Evolutionary conservation across 2,888 invertebrate species (phyloP), one percentile per base, ranked within the genome.

Genomic region (Mesorhabditis spiculigera): DNA sequence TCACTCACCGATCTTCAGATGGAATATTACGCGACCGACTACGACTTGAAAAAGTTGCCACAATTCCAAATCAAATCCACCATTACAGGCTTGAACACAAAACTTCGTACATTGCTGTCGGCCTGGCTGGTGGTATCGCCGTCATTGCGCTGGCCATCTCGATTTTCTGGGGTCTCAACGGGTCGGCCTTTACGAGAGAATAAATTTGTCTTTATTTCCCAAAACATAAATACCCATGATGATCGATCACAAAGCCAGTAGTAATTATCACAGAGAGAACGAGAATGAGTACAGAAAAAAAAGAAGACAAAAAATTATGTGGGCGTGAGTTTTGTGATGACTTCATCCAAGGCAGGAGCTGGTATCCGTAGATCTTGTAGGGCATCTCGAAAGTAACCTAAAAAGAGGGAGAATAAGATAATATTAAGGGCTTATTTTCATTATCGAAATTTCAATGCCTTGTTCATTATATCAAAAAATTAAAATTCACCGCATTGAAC

Each of bases 91-190:
- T 63, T 44, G 68, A 71, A 65, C 62, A 50, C 42, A 43, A 41
- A 10, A 63, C 72, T 6, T 63, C 69, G 28, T 78, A 75, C 44
- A 66, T 80, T 43, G 66, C 75, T 10, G 77, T 80, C 8, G 80
- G 80, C 4, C 43, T 75, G 41, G 72, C 75, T 5, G 74, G 77
- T 43, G 80, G 80, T 44, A 71, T 78, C 43, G 78, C 80, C 6
- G 80, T 78, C 5, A 74, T 79, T 8, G 74, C 76, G 6, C 65
- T 80, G 16, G 80, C 77, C 5, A 71, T 78, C 45, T 77, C 76
- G 58, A 80, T 80, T 62, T 80, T 80, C 69, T 79, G 78, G 78
- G 80, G 80, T 28, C 69, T 80, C 4, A 80, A 80, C 67, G 78
- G 80, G 8, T 73, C 74, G 6, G 76, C 77, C n/a, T 79, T 79